Conservation (phyloP, 2,113 vertebrate genomes). For the Colistium nudipinnis region DNA sequence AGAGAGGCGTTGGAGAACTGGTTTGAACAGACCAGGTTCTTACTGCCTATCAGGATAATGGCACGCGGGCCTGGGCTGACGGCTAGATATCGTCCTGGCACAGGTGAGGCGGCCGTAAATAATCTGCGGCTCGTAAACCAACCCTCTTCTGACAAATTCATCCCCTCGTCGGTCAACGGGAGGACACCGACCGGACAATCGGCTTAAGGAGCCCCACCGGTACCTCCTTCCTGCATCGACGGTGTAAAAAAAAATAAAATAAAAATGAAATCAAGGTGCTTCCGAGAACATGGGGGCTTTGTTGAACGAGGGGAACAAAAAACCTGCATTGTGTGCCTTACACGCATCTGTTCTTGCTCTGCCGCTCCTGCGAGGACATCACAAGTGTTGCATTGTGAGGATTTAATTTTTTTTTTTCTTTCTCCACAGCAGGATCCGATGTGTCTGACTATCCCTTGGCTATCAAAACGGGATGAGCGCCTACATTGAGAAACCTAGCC, state of each 20-base stretch:
- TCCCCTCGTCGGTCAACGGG: slow-evolving; percentile 49
- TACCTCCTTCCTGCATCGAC: slow-evolving; percentile 80
- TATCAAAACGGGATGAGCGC: slow-evolving; percentile 46
- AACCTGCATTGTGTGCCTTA: slow-evolving; percentile 52
- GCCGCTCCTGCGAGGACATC: slow-evolving; percentile 42
- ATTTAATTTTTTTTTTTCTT: neutral
- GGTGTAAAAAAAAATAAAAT: too few species aligned
- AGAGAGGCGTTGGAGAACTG: neutral
- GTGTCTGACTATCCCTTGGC: slow-evolving; percentile 35
- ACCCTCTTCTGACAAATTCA: slow-evolving; percentile 41
- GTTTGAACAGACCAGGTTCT: slow-evolving; percentile 25
- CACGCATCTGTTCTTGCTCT: slow-evolving; percentile 63
- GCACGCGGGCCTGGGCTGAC: slow-evolving; percentile 32
- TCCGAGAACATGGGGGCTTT: slow-evolving; percentile 87
- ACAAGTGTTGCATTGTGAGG: slow-evolving; percentile 62
- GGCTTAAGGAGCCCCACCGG: slow-evolving; percentile 70
- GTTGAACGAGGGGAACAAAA: slow-evolving; percentile 19
- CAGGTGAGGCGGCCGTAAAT: slow-evolving; percentile 83
- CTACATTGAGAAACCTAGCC: slow-evolving; percentile 53
- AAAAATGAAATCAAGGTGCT: slow-evolving; percentile 90
- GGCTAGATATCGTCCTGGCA: slow-evolving; percentile 71
- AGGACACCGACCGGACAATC: slow-evolving; percentile 78
- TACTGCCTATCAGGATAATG: slow-evolving; percentile 77
- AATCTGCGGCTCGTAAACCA: slow-evolving; percentile 81
- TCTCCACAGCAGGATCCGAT: slow-evolving; percentile 48